A percentile compares a stretch with the other conserved stretches of the same genome.
Conservation (phyloP, 1,140 invertebrate genomes). For the Sarcophaga peregrina region DNA sequence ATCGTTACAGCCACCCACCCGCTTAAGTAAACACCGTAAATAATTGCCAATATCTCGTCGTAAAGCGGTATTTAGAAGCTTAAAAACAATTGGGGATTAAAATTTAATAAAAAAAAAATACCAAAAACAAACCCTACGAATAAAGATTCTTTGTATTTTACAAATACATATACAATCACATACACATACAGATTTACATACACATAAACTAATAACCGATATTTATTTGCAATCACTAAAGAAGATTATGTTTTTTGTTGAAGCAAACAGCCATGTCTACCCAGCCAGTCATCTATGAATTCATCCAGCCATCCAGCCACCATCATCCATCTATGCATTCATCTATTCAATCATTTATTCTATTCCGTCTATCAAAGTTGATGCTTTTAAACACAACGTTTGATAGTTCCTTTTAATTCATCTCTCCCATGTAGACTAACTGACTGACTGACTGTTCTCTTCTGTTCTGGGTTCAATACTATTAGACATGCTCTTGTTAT, state of each 20-base stretch:
- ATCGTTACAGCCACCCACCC: neutral
- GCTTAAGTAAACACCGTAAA: neutral
- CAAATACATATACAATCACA: neutral
- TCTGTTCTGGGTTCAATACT: neutral
- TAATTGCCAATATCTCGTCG: slow-evolving; percentile 27
- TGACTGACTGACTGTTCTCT: too few relatives aligned
- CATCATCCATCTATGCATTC: neutral
- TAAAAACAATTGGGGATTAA: slow-evolving; percentile 3
- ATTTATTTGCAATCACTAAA: slow-evolving; percentile 19
- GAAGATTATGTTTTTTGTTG: neutral
- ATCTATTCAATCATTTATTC: neutral
- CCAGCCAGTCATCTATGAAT: neutral
- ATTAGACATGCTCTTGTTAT: neutral
- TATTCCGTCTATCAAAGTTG: too few relatives aligned
- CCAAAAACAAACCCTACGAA: too few relatives aligned
- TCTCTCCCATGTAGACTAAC: neutral
- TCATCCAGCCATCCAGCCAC: neutral
- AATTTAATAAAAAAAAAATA: neutral
- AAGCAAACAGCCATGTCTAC: neutral
- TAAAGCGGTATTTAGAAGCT: slow-evolving; percentile 2
- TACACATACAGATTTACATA: neutral
- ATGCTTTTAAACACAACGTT: neutral
- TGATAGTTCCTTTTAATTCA: neutral
- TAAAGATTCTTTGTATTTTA: too few relatives aligned
- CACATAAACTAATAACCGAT: neutral